Percentiles rank a stretch among this genome's conserved stretches.
These are phyloP conservation scores for Zhuqinia jingwanae DNA, from an alignment of 2,888 invertebrate genomes.

Conservation along the genomic window DNA sequence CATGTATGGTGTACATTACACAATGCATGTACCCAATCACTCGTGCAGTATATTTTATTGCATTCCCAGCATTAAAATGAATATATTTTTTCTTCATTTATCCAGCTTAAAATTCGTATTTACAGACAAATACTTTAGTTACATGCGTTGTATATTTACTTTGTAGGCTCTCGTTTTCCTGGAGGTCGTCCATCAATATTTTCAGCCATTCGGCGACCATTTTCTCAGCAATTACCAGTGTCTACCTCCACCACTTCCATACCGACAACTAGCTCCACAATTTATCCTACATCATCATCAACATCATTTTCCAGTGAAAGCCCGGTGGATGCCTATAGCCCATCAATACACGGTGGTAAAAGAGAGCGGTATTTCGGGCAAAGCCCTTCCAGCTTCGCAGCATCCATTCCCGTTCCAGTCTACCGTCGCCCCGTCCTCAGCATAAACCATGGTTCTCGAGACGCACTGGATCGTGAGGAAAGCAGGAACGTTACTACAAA, in stretches of 20 bases:
- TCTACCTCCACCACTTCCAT: constrained; percentile 23
- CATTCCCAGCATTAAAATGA: too few relatives aligned
- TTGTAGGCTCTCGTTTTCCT: constrained; percentile 77
- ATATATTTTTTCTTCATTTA: background rate
- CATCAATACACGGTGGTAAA: background rate
- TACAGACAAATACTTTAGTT: too few relatives aligned
- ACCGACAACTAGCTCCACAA: constrained; percentile 25
- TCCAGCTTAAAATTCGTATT: background rate
- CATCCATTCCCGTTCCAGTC: constrained; percentile 75
- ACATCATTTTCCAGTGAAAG: background rate
- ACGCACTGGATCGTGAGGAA: constrained; percentile 25
- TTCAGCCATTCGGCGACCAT: constrained; percentile 56
- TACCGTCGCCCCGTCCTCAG: constrained; percentile 66
- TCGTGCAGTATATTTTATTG: too few relatives aligned
- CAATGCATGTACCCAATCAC: too few relatives aligned
- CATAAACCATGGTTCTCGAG: constrained; percentile 16
- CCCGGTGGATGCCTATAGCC: background rate
- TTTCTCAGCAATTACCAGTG: constrained; percentile 13
- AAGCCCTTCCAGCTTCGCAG: constrained; percentile 64
- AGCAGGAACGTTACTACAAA: background rate
- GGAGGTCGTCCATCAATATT: constrained; percentile 77
- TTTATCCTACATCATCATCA: background rate
- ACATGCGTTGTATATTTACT: too few relatives aligned
- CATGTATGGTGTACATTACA: too few relatives aligned
- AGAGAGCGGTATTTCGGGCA: constrained; percentile 55